Base-by-base conservation (phyloP, 2,797 vertebrate genomes). In the Poecile montanus region DNA sequence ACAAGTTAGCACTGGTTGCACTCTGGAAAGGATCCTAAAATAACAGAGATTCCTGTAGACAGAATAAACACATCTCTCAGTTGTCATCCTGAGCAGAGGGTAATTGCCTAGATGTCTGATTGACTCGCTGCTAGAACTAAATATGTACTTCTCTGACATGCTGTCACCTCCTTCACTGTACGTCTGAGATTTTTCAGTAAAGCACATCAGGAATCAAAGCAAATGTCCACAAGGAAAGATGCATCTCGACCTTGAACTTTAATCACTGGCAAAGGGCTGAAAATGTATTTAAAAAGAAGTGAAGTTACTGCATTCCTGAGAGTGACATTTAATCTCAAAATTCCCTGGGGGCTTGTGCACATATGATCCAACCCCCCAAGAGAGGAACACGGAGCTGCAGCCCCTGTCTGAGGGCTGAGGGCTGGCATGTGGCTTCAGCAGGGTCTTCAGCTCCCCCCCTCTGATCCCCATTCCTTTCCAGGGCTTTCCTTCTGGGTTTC, bases 61-160 rank as follows among this genome's bases (percentile, higher is more conserved):
- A 96, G 93, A 97, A 96, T 95, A 92, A 97, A 96, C 93, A 95
- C 89, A 93, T 96, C 94, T 95, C 94, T 95, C 93, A 93, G 95
- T 94, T 96, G 94, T 96, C 94, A 96, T 89, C 94, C 78, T 88
- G 88, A 96, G 93, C 76, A 80, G 81, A 94, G 92, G 70, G 94
- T 92, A 96, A 96, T 96, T 95, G 92, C 96, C 88, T 89, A 76
- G 91, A 96, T 92, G 88, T 92, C 94, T 96, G 95, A 95, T 92
- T 96, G 96, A 95, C 94, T 96, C 19, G 2, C 91, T 92, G 92
- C 92, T 94, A 94, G 90, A 82, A 88, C 86, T 96, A 97, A 95
- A 94, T 74, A 95, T 89, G 81, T 95, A 93, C 78, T 82, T 88
- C 83, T 77, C 71, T 91, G 95, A 96, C 92, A 93, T 91, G 89